Base-by-base conservation (phyloP, 1,140 invertebrate genomes). In the Doryteuthis pealeii region DNA sequence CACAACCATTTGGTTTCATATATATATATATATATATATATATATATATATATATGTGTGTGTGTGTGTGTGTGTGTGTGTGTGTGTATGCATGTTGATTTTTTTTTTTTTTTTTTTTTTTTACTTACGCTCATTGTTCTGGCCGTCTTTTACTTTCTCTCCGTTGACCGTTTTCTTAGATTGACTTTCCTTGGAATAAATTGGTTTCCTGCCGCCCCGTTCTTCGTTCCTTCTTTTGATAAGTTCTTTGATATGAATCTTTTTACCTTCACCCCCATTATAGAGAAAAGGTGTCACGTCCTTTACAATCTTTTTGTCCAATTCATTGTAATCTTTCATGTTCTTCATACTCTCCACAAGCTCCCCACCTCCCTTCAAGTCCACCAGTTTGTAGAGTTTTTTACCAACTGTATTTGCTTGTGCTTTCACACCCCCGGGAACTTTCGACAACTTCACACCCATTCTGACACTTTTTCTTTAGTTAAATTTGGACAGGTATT, bases 301-400 rank as follows among this genome's bases (percentile, higher is more conserved):
- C 6, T 93, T 94, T 87, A 94, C 92, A 35, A 89, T 86, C 73
- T 94, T 93, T 87, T 81, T 10, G 80, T 86, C 78, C 79, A 81
- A 35, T 79, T 82, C 10, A 80, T 81, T 68, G 33, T 76, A 43
- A 97, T 94, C 0, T 94, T 94, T 84, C 0, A 95, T 95, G 80
- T 94, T 90, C 88, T 98, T 98, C 92, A 96, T 96, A 89, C 98
- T 91, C 80, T 96, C 94, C 4, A 98, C 94, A 2, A 99, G 88
- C 68, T 96, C 89, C 67, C 97, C 97, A 68, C 95, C 94, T 76
- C 96, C 95, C 74, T 88, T 85, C 73, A 87, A 76, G 74, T 87
- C 83, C 4, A 89, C 83, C 2, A 88, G 70, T 22, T 81, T 76
- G 76, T 88, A 89, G 15, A 88, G 74, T 54, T 82, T 77, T 26